Evolutionary conservation across 2,797 vertebrate species (phyloP).

Genomic region (Hylomyscus alleni): DNA sequence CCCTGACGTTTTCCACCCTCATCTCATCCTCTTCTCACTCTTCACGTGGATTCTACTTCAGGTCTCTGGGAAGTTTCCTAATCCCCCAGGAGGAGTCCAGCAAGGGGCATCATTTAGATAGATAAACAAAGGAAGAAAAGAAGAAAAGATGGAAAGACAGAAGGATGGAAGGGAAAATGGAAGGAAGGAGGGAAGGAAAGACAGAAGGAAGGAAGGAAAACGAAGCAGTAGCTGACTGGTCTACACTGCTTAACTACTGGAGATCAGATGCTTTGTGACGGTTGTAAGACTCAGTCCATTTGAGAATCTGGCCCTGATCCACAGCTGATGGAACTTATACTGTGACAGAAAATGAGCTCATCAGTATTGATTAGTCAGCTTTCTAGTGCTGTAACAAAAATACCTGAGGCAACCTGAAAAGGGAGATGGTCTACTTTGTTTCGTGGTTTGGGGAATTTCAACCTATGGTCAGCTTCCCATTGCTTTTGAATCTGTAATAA

Average conservation of each 20-base stretch:
- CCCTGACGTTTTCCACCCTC: neutral
- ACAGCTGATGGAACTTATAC: neutral
- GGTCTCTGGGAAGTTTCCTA: neutral
- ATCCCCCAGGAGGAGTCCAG: neutral
- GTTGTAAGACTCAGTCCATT: neutral
- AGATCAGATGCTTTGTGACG: neutral
- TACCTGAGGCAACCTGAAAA: neutral
- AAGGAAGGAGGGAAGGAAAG: neutral
- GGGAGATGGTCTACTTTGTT: neutral
- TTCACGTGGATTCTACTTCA: neutral
- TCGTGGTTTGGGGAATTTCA: neutral
- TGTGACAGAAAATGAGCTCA: neutral
- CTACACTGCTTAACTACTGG: neutral
- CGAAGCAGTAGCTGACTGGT: neutral
- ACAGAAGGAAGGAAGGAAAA: neutral
- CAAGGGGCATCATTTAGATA: neutral
- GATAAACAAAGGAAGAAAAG: neutral
- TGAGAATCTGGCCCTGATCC: neutral
- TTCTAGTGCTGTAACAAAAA: neutral
- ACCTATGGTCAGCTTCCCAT: no score
- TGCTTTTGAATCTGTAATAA: neutral
- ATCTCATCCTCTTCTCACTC: neutral
- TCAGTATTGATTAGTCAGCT: neutral
- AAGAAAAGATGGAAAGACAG: no score
- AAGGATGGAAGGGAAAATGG: fast-evolving